Base-by-base conservation (phyloP, 2,113 vertebrate genomes). In the Apus apus region DNA sequence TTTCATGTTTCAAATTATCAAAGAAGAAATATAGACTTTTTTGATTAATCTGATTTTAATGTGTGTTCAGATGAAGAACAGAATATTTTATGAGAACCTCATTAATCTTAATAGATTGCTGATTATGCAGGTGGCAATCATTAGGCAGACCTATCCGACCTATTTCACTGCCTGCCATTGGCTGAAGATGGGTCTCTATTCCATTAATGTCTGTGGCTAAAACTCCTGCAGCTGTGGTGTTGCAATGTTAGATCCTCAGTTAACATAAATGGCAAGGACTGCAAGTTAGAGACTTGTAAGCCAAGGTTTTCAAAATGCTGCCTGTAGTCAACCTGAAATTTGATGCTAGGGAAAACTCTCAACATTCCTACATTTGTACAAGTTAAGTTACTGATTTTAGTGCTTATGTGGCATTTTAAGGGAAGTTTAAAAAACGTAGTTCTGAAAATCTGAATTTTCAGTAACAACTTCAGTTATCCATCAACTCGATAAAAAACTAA, bases 41-140 rank as follows among this genome's bases (percentile, higher is more conserved):
- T 34, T 90, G 93, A 96, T 95, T 85, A 75, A 97, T 97, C n/a
- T 81, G 48, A 74, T 92, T 93, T 92, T 96, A 93, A 97, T 96
- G 62, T 75, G 57, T 56, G 27, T 53, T 78, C 40, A 40, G 57
- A 78, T 81, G 88, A 81, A 90, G 83, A 84, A 86, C 65, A 78
- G 93, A 90, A 86, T 90, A 86, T 78, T 15, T 13, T 95, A 86
- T 71, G 73, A 93, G 48, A 89, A 4, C 4, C 25, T 89, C 85
- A 92, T 96, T 84, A 95, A 94, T 96, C 96, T 94, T 95, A 84
- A 94, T 81, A 92, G 61, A 93, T 88, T 86, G 65, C 65, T 88
- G 92, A 88, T 96, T 86, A 92, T 92, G 68, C 66, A 95, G 54
- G 73, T 90, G 80, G 26, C 79, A 95, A 85, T 93, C 88, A 84